Evolutionary conservation across 2,113 vertebrate genomes (phyloP).

Genomic region (Leptodactylus fuscus): DNA sequence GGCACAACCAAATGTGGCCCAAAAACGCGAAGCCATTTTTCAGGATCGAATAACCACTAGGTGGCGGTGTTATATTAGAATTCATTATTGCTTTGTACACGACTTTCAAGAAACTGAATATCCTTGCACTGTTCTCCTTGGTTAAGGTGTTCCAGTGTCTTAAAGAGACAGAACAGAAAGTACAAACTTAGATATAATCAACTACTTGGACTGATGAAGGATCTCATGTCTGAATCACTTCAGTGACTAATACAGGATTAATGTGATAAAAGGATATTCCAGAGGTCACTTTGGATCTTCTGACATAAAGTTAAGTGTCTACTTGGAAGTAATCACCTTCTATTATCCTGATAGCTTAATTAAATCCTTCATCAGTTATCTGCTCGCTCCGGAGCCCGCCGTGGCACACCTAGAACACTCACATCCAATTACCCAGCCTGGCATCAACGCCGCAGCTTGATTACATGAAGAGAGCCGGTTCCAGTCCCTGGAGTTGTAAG

Average conservation of each 20-base stretch:
- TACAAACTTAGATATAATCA: too few relatives aligned
- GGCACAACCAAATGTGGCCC: too few relatives aligned
- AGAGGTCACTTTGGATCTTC: slow-evolving; percentile 1
- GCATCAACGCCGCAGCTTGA: slow-evolving; percentile 1
- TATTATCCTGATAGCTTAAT: slow-evolving; percentile 52
- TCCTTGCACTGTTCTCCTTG: too few relatives aligned
- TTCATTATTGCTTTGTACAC: too few relatives aligned
- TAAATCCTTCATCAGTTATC: slow-evolving; percentile 51
- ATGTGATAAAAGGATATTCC: neutral
- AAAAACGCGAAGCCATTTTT: too few relatives aligned
- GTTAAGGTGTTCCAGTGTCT: too few relatives aligned
- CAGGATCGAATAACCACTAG: neutral
- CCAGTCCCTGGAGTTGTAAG: neutral
- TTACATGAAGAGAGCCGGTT: slow-evolving; percentile 15
- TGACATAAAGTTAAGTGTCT: slow-evolving; percentile 2
- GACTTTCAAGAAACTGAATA: too few relatives aligned
- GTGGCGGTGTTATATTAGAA: neutral
- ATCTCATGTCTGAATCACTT: neutral
- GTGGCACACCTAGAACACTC: slow-evolving; percentile 39
- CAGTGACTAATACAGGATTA: neutral
- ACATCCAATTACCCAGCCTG: slow-evolving; percentile 37
- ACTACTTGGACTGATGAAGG: neutral
- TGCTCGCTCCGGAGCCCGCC: neutral
- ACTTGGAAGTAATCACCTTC: slow-evolving; percentile 3
- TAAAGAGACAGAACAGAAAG: too few relatives aligned